A percentile compares a stretch with the other conserved stretches of the same genome.
These are phyloP conservation scores for Tretioscincus oriximinensis DNA, from an alignment of 2,113 vertebrate species.

Conservation along the genomic window DNA sequence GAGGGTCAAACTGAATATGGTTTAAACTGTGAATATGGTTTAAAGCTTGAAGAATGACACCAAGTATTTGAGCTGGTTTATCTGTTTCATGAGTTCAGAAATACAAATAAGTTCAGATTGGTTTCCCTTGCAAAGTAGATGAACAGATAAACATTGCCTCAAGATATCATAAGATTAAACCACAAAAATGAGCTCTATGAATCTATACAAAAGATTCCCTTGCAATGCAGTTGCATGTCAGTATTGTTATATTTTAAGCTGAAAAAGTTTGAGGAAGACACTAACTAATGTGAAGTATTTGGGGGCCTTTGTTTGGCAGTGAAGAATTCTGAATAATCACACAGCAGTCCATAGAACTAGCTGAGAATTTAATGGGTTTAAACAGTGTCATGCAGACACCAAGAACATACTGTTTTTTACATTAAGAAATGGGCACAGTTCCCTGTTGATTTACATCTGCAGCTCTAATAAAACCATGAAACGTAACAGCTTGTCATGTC, in stretches of 20 bases:
- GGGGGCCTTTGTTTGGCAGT: slow-evolving; percentile 60
- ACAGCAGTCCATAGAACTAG: slow-evolving; percentile 22
- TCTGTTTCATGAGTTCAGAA: too few species aligned
- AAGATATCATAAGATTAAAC: not conserved
- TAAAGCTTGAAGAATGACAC: too few species aligned
- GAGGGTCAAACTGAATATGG: too few species aligned
- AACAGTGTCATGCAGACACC: slow-evolving; percentile 39
- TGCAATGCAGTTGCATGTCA: slow-evolving; percentile 52
- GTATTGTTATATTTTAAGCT: slow-evolving; percentile 48
- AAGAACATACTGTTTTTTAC: slow-evolving; percentile 47
- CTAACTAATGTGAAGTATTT: slow-evolving; percentile 59
- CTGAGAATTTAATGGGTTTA: slow-evolving; percentile 46
- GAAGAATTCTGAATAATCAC: slow-evolving; percentile 60
- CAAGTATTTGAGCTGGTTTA: too few species aligned
- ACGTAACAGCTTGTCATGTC: slow-evolving; percentile 67
- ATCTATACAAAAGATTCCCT: not conserved
- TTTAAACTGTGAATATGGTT: too few species aligned
- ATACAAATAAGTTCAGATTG: too few species aligned
- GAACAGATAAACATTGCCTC: not conserved
- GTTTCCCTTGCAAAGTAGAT: too few species aligned
- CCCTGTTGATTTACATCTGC: slow-evolving; percentile 66
- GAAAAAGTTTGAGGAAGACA: slow-evolving; percentile 52
- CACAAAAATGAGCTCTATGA: not conserved
- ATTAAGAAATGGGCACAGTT: slow-evolving; percentile 60
- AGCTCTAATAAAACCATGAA: slow-evolving; percentile 64